Evolutionary conservation across 2,797 vertebrate species (phyloP).

Genomic region (Vultur gryphus): DNA sequence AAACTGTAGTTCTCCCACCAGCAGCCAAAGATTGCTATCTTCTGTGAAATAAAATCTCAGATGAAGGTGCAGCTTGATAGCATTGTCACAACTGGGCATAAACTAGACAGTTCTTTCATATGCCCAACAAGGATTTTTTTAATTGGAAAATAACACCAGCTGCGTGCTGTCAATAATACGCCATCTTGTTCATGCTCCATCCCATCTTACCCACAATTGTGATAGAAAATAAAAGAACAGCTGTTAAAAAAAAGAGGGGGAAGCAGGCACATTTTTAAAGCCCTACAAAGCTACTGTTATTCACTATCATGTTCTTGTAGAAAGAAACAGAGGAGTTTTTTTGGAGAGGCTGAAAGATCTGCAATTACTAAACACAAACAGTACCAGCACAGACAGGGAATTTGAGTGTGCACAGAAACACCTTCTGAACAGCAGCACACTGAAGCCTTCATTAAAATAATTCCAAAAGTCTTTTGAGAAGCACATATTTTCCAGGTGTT

Average conservation of each 20-base stretch:
- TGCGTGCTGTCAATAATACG: conserved; percentile 9
- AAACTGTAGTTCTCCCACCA: neutral
- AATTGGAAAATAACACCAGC: conserved; percentile 38
- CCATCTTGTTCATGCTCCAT: neutral
- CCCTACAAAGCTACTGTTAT: neutral
- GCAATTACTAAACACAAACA: neutral
- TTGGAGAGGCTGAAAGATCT: neutral
- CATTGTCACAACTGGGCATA: neutral
- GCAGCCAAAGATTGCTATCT: neutral
- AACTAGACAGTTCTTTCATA: conserved; percentile 12
- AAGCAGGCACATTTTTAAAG: neutral
- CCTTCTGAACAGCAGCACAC: neutral
- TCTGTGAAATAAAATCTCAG: neutral
- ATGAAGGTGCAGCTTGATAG: neutral
- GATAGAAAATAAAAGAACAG: conserved; percentile 35
- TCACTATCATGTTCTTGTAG: neutral
- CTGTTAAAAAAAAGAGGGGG: neutral
- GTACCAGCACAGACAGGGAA: neutral
- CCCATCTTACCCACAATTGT: conserved; percentile 8
- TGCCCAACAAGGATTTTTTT: conserved; percentile 25
- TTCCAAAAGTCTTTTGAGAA: neutral
- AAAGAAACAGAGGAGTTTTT: neutral
- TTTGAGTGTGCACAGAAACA: neutral
- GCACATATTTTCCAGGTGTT: neutral
- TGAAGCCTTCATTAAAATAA: neutral